Percentiles rank a stretch among this genome's conserved stretches.
Conservation (phyloP, 2,797 vertebrate genomes). For the Thalassophryne amazonica region DNA sequence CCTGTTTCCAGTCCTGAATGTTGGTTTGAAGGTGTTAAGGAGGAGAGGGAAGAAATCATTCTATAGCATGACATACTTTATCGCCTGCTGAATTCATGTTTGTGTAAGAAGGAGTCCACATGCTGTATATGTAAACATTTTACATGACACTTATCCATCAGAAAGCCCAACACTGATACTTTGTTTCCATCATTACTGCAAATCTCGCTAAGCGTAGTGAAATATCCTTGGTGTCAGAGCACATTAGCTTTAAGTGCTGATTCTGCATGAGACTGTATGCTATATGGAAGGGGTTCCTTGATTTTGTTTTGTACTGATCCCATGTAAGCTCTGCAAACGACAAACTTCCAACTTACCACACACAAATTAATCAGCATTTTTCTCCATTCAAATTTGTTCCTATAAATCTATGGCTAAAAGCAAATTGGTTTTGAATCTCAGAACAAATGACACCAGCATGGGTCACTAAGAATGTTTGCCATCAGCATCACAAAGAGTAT, state of each 20-base stretch:
- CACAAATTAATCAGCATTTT: slow-evolving; percentile 9
- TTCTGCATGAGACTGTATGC: slow-evolving; percentile 13
- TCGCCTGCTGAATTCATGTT: not conserved
- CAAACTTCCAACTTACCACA: slow-evolving; percentile 2
- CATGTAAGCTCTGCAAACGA: slow-evolving; percentile 18
- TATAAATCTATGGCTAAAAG: too few relatives aligned
- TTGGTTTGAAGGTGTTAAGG: too few relatives aligned
- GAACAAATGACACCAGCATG: too few relatives aligned
- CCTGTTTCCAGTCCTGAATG: too few relatives aligned
- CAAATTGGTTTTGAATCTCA: too few relatives aligned
- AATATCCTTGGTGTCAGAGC: slow-evolving; percentile 7
- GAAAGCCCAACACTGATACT: slow-evolving; percentile 26
- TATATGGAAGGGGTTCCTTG: not conserved
- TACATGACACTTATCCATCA: slow-evolving; percentile 16
- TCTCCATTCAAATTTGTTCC: too few relatives aligned
- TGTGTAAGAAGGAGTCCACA: not conserved
- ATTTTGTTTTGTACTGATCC: slow-evolving; percentile 18
- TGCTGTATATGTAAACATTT: slow-evolving; percentile 2
- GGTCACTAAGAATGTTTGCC: too few relatives aligned
- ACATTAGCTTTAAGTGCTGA: slow-evolving; percentile 33
- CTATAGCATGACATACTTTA: not conserved
- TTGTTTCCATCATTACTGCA: slow-evolving; percentile 18
- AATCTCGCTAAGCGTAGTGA: slow-evolving; percentile 21
- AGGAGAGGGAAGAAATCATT: too few relatives aligned
- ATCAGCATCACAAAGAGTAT: too few relatives aligned